A percentile compares a stretch with the other conserved stretches of the same genome.
These are phyloP conservation scores for Pantherophis vulpinus DNA, from an alignment of 2,797 vertebrate species.

Conservation along the genomic window DNA sequence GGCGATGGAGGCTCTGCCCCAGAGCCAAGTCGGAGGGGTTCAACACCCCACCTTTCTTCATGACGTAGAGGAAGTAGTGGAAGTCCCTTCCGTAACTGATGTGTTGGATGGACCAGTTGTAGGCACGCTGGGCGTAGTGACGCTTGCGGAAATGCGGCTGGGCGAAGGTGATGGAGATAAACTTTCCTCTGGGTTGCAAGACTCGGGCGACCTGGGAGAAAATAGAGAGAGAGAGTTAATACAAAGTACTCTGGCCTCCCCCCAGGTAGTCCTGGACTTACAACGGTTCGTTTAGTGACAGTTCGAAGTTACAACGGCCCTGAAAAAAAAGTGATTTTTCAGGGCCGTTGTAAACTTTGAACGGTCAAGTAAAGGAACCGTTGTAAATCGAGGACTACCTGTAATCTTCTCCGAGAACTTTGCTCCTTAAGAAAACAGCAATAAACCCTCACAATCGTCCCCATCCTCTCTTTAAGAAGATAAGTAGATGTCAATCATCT, in stretches of 20 bases:
- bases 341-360: no score
- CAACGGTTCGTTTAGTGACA: neutral
- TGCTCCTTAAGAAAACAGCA: neutral
- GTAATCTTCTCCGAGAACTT: neutral
- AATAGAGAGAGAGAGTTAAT: neutral
- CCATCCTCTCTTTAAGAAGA: neutral
- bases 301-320: no score
- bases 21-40: constrained; percentile 73
- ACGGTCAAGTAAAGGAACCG: neutral
- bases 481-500: neutral
- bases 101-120: constrained; percentile 84
- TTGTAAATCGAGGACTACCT: neutral
- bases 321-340: no score
- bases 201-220: constrained; percentile 82
- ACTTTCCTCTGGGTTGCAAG: constrained; percentile 81
- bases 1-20: constrained; percentile 68
- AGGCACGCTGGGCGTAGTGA: constrained; percentile 80
- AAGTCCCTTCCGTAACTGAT: constrained; percentile 80
- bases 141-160: constrained; percentile 87
- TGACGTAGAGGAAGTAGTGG: constrained; percentile 86
- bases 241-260: no score
- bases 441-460: neutral
- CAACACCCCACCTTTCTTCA: constrained; percentile 85
- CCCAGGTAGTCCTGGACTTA: neutral
- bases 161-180: constrained; percentile 87